A percentile compares a stretch with the other conserved stretches of the same genome.
Evolutionary conservation across 1,140 invertebrate genomes (phyloP).

Genomic region (Aphelinus certus): DNA sequence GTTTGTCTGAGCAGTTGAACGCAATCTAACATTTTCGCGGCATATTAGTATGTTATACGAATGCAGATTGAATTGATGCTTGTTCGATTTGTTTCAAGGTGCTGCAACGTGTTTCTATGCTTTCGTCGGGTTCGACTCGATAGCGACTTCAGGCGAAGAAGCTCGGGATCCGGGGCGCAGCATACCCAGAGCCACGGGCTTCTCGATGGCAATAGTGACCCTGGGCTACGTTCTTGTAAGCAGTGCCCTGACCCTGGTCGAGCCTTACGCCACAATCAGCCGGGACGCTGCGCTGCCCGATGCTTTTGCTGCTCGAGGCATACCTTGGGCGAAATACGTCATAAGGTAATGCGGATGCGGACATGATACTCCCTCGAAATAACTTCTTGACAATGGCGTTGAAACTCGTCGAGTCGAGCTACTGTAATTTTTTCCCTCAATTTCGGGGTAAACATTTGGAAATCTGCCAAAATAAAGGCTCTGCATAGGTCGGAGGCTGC

Average conservation of each 20-base stretch:
- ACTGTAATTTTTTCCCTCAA: too few relatives aligned
- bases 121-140: constrained; percentile 88
- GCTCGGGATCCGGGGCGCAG: constrained; percentile 81
- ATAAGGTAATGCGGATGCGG: constrained; percentile 64
- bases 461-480: too few relatives aligned
- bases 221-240: constrained; percentile 84
- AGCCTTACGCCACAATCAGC: constrained; percentile 80
- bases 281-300: constrained; percentile 84
- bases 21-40: background rate
- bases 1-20: too few relatives aligned
- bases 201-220: constrained; percentile 83
- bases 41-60: too few relatives aligned
- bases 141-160: constrained; percentile 88
- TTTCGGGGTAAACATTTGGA: too few relatives aligned
- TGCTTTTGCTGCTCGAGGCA: constrained; percentile 78
- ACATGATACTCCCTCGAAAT: too few relatives aligned
- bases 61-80: too few relatives aligned
- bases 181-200: constrained; percentile 82
- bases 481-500: too few relatives aligned
- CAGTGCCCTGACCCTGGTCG: constrained; percentile 83
- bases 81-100: constrained; percentile 59
- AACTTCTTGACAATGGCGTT: too few relatives aligned
- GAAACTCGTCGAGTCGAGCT: too few relatives aligned
- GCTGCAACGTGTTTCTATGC: constrained; percentile 92
- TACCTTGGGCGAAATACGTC: constrained; percentile 87